Evolutionary conservation across 1,140 invertebrate genomes (phyloP).

Genomic region (Lethrus apterus): DNA sequence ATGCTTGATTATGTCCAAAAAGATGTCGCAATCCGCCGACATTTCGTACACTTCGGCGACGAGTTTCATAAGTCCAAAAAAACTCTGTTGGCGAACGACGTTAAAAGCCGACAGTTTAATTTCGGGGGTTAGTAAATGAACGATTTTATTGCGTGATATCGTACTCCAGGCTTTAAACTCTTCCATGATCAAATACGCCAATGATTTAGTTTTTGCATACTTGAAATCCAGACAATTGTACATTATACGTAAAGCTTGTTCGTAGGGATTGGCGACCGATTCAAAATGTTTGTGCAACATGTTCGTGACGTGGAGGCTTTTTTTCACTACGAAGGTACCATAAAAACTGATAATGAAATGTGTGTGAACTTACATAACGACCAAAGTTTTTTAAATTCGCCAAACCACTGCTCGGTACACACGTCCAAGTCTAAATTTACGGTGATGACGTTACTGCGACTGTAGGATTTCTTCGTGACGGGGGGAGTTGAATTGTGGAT

Average conservation of each 20-base stretch:
- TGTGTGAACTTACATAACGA: conserved; percentile 25
- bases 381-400: conserved; percentile 32
- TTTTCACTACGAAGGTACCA: conserved; percentile 44
- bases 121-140: conserved; percentile 43
- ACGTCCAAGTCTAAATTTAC: conserved; percentile 21
- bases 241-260: conserved; percentile 46
- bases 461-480: neutral
- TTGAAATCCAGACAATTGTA: conserved; percentile 52
- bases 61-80: conserved; percentile 46
- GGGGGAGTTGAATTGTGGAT: neutral
- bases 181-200: conserved; percentile 52
- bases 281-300: conserved; percentile 46
- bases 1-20: conserved; percentile 47
- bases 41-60: conserved; percentile 50
- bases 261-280: conserved; percentile 47
- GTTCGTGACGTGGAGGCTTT: conserved; percentile 45
- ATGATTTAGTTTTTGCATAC: conserved; percentile 48
- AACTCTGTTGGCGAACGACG: conserved; percentile 49
- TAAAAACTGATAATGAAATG: neutral
- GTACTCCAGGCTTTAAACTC: conserved; percentile 48
- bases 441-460: too few species aligned
- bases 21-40: conserved; percentile 43
- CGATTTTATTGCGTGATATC: conserved; percentile 31
- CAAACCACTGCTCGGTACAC: conserved; percentile 28
- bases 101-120: conserved; percentile 54